A percentile compares a stretch with the other conserved stretches of the same genome.
These are phyloP conservation scores for Bovichtus diacanthus DNA, from an alignment of 2,797 vertebrate species.

Conservation along the genomic window DNA sequence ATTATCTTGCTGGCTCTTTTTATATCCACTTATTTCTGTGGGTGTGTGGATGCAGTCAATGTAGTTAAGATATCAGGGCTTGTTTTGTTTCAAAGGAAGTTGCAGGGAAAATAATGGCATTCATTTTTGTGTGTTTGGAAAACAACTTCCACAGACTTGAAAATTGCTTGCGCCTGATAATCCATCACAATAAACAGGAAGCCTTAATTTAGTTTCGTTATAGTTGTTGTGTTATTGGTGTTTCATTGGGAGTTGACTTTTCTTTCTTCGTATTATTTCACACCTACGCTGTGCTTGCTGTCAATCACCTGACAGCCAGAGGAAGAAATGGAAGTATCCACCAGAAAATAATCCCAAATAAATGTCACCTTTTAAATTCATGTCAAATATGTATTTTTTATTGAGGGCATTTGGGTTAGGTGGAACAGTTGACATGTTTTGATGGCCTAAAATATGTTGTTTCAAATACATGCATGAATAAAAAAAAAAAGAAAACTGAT, in stretches of 20 bases:
- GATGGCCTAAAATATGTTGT: not conserved
- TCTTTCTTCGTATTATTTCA: constrained; percentile 44
- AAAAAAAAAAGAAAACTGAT: not conserved
- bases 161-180: constrained; percentile 59
- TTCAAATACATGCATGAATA: not conserved
- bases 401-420: not conserved
- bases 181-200: constrained; percentile 58
- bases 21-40: constrained; percentile 20
- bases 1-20: constrained; percentile 31
- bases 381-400: constrained; percentile 19
- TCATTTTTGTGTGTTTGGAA: constrained; percentile 58
- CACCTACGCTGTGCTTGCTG: constrained; percentile 46
- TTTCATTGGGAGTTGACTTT: constrained; percentile 39
- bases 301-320: constrained; percentile 49
- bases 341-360: constrained; percentile 37
- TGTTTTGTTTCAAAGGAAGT: constrained; percentile 47
- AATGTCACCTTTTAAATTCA: constrained; percentile 35
- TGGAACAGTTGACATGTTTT: not conserved
- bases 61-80: constrained; percentile 37
- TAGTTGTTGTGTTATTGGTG: constrained; percentile 49
- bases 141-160: constrained; percentile 51
- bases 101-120: constrained; percentile 32
- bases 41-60: constrained; percentile 13
- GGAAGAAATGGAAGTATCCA: constrained; percentile 20
- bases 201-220: constrained; percentile 61